Percentiles rank a stretch among this genome's conserved stretches.
phyloP scores from a whole-genome alignment of 2,113 vertebrate genomes.

The Brachionichthys hirsutus region DNA sequence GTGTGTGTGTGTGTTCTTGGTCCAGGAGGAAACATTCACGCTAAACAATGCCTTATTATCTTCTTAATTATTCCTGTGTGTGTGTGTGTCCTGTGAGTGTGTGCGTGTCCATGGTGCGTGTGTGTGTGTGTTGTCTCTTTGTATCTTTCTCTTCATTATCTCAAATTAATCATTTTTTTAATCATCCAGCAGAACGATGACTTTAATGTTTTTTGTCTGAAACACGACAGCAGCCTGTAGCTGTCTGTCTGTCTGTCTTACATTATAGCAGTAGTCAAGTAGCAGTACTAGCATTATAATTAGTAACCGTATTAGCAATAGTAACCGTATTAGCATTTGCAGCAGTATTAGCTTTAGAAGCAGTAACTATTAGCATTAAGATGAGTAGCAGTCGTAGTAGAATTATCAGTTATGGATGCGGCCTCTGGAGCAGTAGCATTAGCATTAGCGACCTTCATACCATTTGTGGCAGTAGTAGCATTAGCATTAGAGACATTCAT shows the following conservation, averaged over 20 bases:
- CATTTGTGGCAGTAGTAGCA: no score
- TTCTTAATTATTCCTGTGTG: slow-evolving; percentile 71
- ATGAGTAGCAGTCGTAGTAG: no score
- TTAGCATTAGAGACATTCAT: no score
- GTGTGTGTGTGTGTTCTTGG: slow-evolving; percentile 6
- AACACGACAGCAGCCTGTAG: slow-evolving; percentile 73
- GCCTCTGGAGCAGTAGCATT: no score
- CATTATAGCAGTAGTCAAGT: neutral
- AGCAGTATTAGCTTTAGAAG: no score
- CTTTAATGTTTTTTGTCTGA: slow-evolving; percentile 74
- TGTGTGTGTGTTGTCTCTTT: slow-evolving; percentile 57
- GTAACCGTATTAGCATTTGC: no score
- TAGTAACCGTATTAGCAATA: no score
- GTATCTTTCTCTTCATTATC: slow-evolving; percentile 71
- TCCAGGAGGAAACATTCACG: slow-evolving; percentile 61
- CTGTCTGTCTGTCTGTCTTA: slow-evolving; percentile 26
- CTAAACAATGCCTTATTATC: slow-evolving; percentile 76
- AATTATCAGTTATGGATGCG: no score
- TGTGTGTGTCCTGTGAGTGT: slow-evolving; percentile 41
- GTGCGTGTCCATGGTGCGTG: slow-evolving; percentile 46
- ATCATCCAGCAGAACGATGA: slow-evolving; percentile 75
- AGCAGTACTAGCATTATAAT: no score
- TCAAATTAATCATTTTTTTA: slow-evolving; percentile 77
- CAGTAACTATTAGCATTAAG: no score
- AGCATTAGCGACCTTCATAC: no score